Conservation (phyloP, 2,797 vertebrate genomes). For the Tarsius wallacei region DNA sequence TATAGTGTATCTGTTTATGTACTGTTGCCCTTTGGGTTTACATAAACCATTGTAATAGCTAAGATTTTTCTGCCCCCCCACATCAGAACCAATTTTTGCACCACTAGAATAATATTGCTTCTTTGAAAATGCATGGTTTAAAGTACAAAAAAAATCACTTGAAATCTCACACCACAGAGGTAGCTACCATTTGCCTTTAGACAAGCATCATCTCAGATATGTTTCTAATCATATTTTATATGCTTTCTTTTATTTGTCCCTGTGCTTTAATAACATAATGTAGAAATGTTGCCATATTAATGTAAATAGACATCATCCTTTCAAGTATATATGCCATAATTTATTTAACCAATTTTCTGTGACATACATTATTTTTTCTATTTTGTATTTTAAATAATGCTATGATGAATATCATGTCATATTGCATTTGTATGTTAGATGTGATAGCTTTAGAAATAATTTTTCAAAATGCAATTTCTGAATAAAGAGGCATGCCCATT, state of each 20-base stretch:
- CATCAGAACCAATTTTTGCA: not conserved
- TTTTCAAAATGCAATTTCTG: not conserved
- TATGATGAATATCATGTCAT: not conserved
- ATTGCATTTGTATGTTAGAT: not conserved
- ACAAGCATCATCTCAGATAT: not conserved
- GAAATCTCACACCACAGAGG: not conserved
- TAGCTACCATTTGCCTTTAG: slow-evolving; percentile 5
- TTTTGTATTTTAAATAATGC: slow-evolving; percentile 8
- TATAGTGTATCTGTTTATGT: not conserved
- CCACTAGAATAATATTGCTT: not conserved
- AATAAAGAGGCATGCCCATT: not conserved
- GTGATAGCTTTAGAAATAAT: slow-evolving; percentile 22
- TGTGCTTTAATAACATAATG: not conserved
- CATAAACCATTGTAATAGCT: not conserved
- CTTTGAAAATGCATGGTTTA: slow-evolving; percentile 4
- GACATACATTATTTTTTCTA: not conserved
- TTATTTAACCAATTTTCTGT: not conserved
- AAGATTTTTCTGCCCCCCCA: not conserved
- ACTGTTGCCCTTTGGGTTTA: not conserved
- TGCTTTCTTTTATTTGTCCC: not conserved
- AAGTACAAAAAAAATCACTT: slow-evolving; percentile 15
- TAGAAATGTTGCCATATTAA: not conserved
- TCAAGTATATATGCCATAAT: not conserved
- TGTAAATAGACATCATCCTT: not conserved
- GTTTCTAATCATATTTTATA: not conserved